Conservation (phyloP, 2,113 vertebrate genomes). For the human (Homo sapiens) region DNA sequence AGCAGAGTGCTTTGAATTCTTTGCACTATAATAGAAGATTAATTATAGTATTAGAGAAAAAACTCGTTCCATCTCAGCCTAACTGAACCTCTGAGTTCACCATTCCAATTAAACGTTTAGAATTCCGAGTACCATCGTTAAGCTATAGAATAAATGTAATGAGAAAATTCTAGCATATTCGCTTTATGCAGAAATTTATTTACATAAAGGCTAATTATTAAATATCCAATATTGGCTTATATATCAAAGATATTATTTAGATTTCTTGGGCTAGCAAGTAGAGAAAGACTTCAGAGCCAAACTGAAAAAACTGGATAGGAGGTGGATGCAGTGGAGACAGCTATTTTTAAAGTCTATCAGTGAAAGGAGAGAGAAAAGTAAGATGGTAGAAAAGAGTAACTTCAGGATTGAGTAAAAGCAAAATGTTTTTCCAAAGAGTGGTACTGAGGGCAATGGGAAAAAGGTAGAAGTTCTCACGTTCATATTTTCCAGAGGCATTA, state of each 20-base stretch:
- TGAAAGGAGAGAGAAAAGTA: neutral
- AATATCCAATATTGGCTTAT: neutral
- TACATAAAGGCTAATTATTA: neutral
- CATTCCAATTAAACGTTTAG: neutral
- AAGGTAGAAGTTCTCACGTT: neutral
- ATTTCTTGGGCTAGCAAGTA: neutral
- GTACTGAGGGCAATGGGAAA: neutral
- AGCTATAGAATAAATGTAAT: neutral
- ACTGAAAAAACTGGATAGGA: neutral
- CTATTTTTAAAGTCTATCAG: neutral
- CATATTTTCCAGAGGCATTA: fast-evolving
- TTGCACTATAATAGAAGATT: neutral
- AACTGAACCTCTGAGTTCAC: neutral
- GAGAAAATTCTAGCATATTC: neutral
- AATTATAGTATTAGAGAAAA: conserved; percentile 1
- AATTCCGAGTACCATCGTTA: neutral
- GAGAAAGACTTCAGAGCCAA: neutral
- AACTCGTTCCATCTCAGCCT: neutral
- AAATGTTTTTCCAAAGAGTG: neutral
- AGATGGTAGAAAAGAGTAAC: neutral
- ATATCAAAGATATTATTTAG: neutral
- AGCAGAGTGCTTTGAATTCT: conserved; percentile 40
- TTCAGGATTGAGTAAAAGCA: neutral
- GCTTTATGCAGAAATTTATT: neutral
- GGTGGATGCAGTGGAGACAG: neutral